Percentiles rank a stretch among this genome's conserved stretches.
Conservation (phyloP, 2,797 vertebrate genomes). For the Peromyscus nudipes region DNA sequence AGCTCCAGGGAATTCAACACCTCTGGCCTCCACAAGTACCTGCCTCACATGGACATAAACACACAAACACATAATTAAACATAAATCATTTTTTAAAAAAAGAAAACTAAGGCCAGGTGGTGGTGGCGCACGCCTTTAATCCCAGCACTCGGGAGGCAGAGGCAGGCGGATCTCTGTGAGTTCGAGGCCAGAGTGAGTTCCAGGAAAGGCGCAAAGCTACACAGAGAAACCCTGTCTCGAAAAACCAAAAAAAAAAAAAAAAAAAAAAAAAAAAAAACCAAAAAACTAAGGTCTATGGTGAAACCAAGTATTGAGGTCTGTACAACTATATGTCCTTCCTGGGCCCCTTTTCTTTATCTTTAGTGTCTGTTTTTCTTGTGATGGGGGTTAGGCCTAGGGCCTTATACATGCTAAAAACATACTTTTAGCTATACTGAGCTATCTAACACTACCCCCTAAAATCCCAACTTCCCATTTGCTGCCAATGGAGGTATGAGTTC, state of each 20-base stretch:
- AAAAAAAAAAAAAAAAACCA: conserved; percentile 66
- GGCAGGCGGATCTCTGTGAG: too few species aligned
- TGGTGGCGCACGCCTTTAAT: too few species aligned
- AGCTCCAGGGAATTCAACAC: not conserved
- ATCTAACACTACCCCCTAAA: not conserved
- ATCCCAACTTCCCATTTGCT: not conserved
- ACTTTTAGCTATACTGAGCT: not conserved
- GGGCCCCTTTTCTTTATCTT: not conserved
- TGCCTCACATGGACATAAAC: not conserved
- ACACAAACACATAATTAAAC: not conserved
- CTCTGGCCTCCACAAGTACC: not conserved
- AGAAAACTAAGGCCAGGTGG: conserved; percentile 68
- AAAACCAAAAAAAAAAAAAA: too few species aligned
- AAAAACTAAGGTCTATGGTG: conserved; percentile 54
- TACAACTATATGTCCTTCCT: not conserved
- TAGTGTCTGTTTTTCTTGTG: not conserved
- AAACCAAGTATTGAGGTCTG: conserved; percentile 38
- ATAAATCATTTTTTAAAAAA: not conserved
- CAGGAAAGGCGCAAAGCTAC: too few species aligned
- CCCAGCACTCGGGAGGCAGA: too few species aligned
- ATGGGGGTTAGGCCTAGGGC: not conserved
- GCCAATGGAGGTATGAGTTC: conserved; percentile 1
- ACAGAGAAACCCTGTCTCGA: too few species aligned
- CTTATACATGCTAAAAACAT: not conserved
- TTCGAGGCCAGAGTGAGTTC: too few species aligned